Base-by-base conservation (phyloP, 2,888 invertebrate species). In the Hecatera dysodea region DNA sequence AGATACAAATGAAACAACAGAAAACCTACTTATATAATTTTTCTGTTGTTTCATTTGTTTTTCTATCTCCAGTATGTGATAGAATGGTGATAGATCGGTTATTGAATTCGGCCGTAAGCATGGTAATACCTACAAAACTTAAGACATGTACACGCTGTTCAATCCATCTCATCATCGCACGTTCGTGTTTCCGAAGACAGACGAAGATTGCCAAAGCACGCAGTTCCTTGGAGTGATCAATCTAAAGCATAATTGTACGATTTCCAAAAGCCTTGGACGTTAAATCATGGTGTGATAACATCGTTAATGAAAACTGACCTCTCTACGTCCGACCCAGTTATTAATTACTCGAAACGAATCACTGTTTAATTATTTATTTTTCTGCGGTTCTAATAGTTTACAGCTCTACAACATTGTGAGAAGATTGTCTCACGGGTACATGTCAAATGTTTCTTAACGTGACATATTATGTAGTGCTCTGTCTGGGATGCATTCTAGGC, bases 241-340 rank as follows among this genome's bases (percentile, higher is more conserved):
- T 84, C 77, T 75, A 61, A 75, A 72, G 75, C 63, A 66, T 77
- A 68, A 81, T 73, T 83, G 80, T 69, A 59, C 72, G 80, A 80
- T 84, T 93, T 93, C 91, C 90, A 92, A 90, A 91, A 93, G 87
- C 94, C 94, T 93, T 93, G 93, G 59, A 87, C 80, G 88, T 81
- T 88, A 89, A 93, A 91, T 93, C 90, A 91, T 90, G 88, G 80
- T 88, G 87, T 90, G 92, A 92, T 93, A 94, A 92, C 90, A 89
- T 87, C 88, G 92, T 91, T 92, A 93, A 93, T 94, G 92, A 92
- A 91, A 91, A 91, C 87, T 92, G 94, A 92, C 95, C 95, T 94
- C 90, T 91, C 91, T 89, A 91, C 93, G 91, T 94, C 95, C 94
- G 94, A 92, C 92, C 91, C 84, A 93, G 89, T 90, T 93, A 87